Base-by-base conservation (phyloP, 2,113 vertebrate genomes). In the Hippocampus abdominalis region DNA sequence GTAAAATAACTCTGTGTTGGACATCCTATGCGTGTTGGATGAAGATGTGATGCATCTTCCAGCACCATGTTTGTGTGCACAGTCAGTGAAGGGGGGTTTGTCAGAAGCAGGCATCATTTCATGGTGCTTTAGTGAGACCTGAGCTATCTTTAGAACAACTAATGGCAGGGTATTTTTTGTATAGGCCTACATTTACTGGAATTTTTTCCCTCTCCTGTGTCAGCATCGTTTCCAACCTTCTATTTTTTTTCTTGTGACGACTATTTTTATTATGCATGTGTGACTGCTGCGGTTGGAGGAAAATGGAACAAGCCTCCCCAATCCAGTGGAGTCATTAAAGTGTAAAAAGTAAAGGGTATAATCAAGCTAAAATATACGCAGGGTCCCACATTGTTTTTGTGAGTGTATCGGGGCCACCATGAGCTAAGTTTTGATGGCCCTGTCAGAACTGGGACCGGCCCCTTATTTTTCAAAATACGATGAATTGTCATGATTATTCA, bases 131-230 rank as follows among this genome's bases (percentile, higher is more conserved):
- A 68, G 68, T 66, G 15, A 74, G 66, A 74, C 48, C 9, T 20
- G 23, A 68, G 7, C 68, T 77, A 77, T 81, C 78, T 83, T 69
- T 74, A 84, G 77, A 69, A 3, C 2, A n/a, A 20, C 59, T 86
- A 82, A 90, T 87, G 68, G 64, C 39, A 86, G 85, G 84, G 64
- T 88, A 71, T 66, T 71, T 66, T 46, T 62, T 54, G 51, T 57
- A 54, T 0, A 77, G 57, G 42, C 68, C 73, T 76, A 10, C 70
- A 70, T 71, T 85, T 77, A 62, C 64, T 70, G 65, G 40, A 74
- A 2, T 68, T 73, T 65, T 49, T 57, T 64, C 67, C 57, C 11
- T 40, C 32, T 62, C 23, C 4, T 53, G 25, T 66, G 2, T 49
- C 13, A 42, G 60, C 32, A 2, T 27, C 7, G 48, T 67, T 62